Evolutionary conservation across 2,797 vertebrate genomes (phyloP).

Genomic region (Mormyrops boulengeri): DNA sequence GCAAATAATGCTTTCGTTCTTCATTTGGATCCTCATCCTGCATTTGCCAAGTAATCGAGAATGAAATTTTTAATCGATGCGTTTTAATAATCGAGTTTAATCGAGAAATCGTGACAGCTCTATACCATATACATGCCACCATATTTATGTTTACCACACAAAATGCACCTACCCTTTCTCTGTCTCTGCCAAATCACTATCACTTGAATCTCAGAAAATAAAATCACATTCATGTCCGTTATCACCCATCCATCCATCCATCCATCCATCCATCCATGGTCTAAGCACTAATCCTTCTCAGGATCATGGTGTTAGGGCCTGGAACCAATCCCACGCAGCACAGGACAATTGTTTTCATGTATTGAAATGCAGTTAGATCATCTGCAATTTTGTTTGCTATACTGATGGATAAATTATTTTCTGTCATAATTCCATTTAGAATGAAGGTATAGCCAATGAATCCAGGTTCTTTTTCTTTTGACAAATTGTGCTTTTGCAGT

Average conservation of each 20-base stretch:
- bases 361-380: background rate
- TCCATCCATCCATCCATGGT: background rate
- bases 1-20: too few species aligned
- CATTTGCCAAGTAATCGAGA: too few species aligned
- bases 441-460: background rate
- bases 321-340: background rate
- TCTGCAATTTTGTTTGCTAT: background rate
- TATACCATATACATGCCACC: too few species aligned
- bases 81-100: too few species aligned
- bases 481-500: background rate
- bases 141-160: too few species aligned
- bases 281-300: background rate
- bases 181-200: background rate
- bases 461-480: background rate
- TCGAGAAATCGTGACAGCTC: too few species aligned
- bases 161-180: background rate
- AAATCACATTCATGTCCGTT: background rate
- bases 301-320: background rate
- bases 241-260: background rate
- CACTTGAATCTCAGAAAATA: background rate
- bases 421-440: background rate
- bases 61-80: too few species aligned
- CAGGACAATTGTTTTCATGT: background rate
- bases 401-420: background rate
- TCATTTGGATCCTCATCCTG: too few species aligned